phyloP scores from a whole-genome alignment of 2,888 invertebrate genomes.

The Macropis europaea region DNA sequence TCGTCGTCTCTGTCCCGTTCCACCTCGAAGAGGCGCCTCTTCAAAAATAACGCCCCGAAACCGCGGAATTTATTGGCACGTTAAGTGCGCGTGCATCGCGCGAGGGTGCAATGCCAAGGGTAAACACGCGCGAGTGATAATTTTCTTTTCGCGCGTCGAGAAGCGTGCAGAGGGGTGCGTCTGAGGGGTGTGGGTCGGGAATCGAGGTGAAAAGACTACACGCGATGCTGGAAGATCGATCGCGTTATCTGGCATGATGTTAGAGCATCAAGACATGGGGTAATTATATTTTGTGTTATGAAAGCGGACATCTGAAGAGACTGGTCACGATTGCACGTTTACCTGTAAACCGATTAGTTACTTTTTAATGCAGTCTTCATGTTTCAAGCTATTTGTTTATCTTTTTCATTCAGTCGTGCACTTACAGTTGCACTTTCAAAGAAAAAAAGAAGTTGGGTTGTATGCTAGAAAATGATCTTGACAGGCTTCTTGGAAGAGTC shows the following conservation, averaged over 20 bases:
- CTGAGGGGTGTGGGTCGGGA: background rate
- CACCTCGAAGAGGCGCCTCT: conserved; percentile 29
- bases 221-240: background rate
- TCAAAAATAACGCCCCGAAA: conserved; percentile 60
- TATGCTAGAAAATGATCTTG: too few species aligned
- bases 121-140: conserved; percentile 43
- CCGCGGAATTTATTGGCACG: conserved; percentile 57
- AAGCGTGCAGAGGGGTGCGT: background rate
- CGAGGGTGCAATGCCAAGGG: conserved; percentile 46
- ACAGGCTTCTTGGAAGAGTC: too few species aligned
- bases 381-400: too few species aligned
- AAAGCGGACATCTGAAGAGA: too few species aligned
- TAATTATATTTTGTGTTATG: too few species aligned
- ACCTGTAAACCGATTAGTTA: too few species aligned
- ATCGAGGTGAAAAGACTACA: background rate
- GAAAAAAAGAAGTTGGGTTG: too few species aligned
- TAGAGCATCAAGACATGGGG: too few species aligned
- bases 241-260: background rate
- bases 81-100: conserved; percentile 40
- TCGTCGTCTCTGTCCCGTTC: background rate
- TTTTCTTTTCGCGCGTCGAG: conserved; percentile 34
- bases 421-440: too few species aligned
- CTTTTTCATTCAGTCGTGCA: too few species aligned
- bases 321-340: too few species aligned
- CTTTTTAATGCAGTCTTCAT: too few species aligned